Evolutionary conservation across 2,797 vertebrate genomes (phyloP).

Genomic region (Rhinichthys osculus): DNA sequence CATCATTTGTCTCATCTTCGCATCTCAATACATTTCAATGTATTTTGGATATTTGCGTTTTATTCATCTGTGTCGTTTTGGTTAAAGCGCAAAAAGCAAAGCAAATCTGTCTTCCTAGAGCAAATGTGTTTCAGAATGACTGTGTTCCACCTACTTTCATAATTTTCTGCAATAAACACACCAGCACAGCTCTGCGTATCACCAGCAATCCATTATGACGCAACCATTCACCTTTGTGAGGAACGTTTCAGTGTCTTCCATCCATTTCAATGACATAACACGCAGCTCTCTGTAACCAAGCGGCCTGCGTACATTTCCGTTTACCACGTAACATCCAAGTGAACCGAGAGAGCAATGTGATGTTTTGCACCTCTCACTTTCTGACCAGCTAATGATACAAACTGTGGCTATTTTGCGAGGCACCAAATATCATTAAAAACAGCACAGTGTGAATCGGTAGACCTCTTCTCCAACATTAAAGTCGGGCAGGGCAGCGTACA

Average conservation of each 20-base stretch:
- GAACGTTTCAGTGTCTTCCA: slow-evolving; percentile 26
- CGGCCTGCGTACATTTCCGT: not conserved
- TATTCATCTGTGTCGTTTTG: not conserved
- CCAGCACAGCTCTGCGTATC: slow-evolving; percentile 39
- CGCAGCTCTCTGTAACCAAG: slow-evolving; percentile 6
- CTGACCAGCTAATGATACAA: slow-evolving; percentile 18
- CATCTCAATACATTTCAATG: slow-evolving; percentile 37
- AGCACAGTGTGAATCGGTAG: not conserved
- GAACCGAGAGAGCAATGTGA: not conserved
- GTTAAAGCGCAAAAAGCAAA: slow-evolving; percentile 4
- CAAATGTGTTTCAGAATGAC: not conserved
- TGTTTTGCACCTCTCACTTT: slow-evolving; percentile 12
- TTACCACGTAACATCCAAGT: not conserved
- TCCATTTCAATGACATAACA: slow-evolving; percentile 39
- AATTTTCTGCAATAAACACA: slow-evolving; percentile 24
- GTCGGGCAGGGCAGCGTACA: not conserved
- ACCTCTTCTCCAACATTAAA: slow-evolving; percentile 17
- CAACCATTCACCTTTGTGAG: slow-evolving; percentile 40
- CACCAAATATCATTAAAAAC: slow-evolving; percentile 4
- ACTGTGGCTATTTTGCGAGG: slow-evolving; percentile 1
- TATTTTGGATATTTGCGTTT: slow-evolving; percentile 14
- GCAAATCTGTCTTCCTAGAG: slow-evolving; percentile 19
- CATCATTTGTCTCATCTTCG: slow-evolving; percentile 48
- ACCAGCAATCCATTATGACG: slow-evolving; percentile 45
- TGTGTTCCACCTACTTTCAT: not conserved